Base-by-base conservation (phyloP, 2,888 invertebrate species). In the Allophyes oxyacanthae region DNA sequence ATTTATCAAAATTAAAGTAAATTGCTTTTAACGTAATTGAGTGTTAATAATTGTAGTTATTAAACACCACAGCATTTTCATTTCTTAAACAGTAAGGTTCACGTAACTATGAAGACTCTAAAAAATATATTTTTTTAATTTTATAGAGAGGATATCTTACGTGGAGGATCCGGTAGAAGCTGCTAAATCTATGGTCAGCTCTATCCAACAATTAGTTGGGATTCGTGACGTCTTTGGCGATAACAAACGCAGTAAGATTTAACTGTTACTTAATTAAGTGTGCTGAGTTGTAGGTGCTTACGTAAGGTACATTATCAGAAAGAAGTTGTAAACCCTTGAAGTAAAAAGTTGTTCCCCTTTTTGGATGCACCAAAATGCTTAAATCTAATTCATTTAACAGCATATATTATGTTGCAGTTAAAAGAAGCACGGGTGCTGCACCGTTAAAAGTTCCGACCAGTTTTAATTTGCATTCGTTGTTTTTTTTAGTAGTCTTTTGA, bases 211-310 rank as follows among this genome's bases (percentile, higher is more conserved):
- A 36, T 50, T 85, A 8, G 87, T 86, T 33, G 88, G 88, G 0
- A 84, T 88, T 25, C 77, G 72, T 38, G 84, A 88, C 45, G 77
- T 87, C 0, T 88, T 86, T 55, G 86, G 86, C 0, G 86, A 87
- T 54, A 75, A 69, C 11, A 53, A 78, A 20, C 70, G 59, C 0
- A 79, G 85, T 78, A 73, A 81, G 86, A 14, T 41, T 13, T 40
- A n/a, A 5, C 0, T 34, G 11, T 34, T 34, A 13, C 6, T 11
- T 34, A 1, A 9, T 8, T 28, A 28, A 1, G 8, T 28, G 6
- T 28, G 28, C 8, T 6, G 20, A n/a, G n/a, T 25, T 25, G 28
- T 28, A 25, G 32, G 1, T 11, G 9, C 9, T 1, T 20, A 20
- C 20, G n/a, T n/a, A n/a, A n/a, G n/a, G n/a, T n/a, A n/a, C n/a